Evolutionary conservation across 2,797 vertebrate genomes (phyloP), one percentile per base, ranked within the genome.

Genomic region (Siniperca scherzeri): DNA sequence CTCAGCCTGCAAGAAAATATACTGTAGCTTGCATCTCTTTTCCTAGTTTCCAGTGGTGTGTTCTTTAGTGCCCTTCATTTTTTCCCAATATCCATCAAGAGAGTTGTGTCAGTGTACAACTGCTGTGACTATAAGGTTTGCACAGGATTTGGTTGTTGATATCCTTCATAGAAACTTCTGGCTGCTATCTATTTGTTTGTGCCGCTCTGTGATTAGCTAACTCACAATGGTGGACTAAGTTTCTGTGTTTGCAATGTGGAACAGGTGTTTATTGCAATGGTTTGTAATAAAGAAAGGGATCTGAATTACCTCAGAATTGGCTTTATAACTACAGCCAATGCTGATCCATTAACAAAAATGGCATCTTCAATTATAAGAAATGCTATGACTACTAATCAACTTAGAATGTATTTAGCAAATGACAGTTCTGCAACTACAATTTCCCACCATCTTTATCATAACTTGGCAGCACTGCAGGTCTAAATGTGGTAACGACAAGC

Each of bases 241-340:
- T 40, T 42, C 44, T 60, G 44, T 66, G 60, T 71, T 59, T 78
- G 4, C 19, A 62, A 38, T 10, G 48, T 59, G 21, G 7, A 64
- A 69, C 30, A 27, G 50, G 40, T 36, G 36, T 36, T 36, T 5
- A 7, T 36, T 40, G 16, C 25, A 46, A 36, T 36, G 14, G 19
- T 44, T 38, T 68, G 19, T n/a, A 22, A 38, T 40, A 42, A 25
- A 42, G 4, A 33, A 65, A 36, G 21, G 53, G 7, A 17, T 53
- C 3, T 19, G 13, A n/a, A 30, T 30, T 30, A 30, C 30, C 36
- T 38, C 36, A 38, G 36, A 38, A 66, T 3, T 16, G 3, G 42
- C 19, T 7, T 74, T 42, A 21, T 52, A 64, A 64, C 36, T 30
- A 27, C n/a, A 46, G 9, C 19, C 9, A 12, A 27, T 64, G 14